A percentile compares a stretch with the other conserved stretches of the same genome.
phyloP scores from a whole-genome alignment of 2,797 vertebrate species.

The Rhabdomys pumilio region DNA sequence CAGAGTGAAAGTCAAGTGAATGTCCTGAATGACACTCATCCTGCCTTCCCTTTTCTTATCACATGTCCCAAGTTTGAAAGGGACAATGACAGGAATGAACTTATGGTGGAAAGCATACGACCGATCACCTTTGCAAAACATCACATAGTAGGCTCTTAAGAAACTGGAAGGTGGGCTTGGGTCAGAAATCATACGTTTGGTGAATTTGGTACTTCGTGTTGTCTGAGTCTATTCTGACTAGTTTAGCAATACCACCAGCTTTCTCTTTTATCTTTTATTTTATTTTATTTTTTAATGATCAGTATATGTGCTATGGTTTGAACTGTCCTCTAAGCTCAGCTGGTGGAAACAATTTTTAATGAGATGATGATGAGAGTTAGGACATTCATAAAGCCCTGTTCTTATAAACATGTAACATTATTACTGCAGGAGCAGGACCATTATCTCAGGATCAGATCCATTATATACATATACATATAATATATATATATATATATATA shows the following conservation, averaged over 20 bases:
- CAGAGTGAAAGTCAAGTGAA: slow-evolving; percentile 63
- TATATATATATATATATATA: too few relatives aligned
- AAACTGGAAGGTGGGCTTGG: not conserved
- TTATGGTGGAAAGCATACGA: not conserved
- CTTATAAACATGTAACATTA: not conserved
- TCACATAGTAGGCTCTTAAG: not conserved
- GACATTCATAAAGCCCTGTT: not conserved
- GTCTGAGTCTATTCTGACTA: not conserved
- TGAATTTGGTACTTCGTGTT: not conserved
- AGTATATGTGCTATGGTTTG: not conserved
- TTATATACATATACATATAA: too few relatives aligned
- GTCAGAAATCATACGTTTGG: not conserved
- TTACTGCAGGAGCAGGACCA: accelerated
- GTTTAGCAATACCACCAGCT: not conserved
- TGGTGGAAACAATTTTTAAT: not conserved
- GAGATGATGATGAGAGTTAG: not conserved
- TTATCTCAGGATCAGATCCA: not conserved
- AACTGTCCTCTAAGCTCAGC: not conserved
- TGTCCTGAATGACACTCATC: not conserved
- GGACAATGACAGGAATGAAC: not conserved
- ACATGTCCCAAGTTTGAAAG: not conserved
- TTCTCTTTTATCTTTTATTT: not conserved
- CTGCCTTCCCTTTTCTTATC: not conserved
- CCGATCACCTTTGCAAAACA: not conserved
- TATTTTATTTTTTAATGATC: not conserved